These are phyloP conservation scores for Coecobrya sp. DNA, from an alignment of 2,888 invertebrate species.

Conservation along the genomic window DNA sequence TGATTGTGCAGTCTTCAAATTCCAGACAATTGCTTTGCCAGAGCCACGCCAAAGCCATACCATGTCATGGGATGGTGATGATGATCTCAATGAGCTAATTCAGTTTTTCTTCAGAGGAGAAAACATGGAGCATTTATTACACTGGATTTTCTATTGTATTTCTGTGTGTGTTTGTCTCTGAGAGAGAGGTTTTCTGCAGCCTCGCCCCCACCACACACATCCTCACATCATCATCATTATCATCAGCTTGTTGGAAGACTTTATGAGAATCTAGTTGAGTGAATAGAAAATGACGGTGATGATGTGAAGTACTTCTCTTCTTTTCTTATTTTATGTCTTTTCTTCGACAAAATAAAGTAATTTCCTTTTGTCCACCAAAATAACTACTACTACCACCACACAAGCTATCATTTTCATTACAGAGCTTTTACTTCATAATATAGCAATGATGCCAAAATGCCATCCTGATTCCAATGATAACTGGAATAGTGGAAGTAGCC, in stretches of 20 bases:
- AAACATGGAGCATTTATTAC: constrained; percentile 53
- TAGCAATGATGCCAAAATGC: neutral
- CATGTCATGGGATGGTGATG: neutral
- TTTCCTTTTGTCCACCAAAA: constrained; percentile 76
- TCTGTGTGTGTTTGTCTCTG: constrained; percentile 25
- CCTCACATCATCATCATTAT: neutral
- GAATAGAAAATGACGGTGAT: constrained; percentile 34
- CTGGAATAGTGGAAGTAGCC: too few relatives aligned
- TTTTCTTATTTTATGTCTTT: constrained; percentile 50
- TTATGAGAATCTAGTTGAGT: constrained; percentile 47
- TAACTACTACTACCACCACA: constrained; percentile 24
- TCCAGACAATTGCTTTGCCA: constrained; percentile 53
- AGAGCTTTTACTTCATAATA: neutral
- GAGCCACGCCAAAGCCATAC: constrained; percentile 9
- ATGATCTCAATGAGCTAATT: constrained; percentile 71
- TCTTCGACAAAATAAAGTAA: constrained; percentile 54
- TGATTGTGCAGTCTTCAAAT: constrained; percentile 67
- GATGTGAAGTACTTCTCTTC: constrained; percentile 44
- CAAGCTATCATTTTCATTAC: constrained; percentile 50
- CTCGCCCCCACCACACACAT: constrained; percentile 51
- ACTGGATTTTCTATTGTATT: constrained; percentile 60
- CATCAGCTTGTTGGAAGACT: constrained; percentile 34
- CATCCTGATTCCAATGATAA: constrained; percentile 1
- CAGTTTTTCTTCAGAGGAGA: constrained; percentile 32
- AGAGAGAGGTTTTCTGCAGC: constrained; percentile 27